Evolutionary conservation across 2,888 invertebrate species (phyloP), one percentile per base, ranked within the genome.

Genomic region (Clepsis dumicolana): DNA sequence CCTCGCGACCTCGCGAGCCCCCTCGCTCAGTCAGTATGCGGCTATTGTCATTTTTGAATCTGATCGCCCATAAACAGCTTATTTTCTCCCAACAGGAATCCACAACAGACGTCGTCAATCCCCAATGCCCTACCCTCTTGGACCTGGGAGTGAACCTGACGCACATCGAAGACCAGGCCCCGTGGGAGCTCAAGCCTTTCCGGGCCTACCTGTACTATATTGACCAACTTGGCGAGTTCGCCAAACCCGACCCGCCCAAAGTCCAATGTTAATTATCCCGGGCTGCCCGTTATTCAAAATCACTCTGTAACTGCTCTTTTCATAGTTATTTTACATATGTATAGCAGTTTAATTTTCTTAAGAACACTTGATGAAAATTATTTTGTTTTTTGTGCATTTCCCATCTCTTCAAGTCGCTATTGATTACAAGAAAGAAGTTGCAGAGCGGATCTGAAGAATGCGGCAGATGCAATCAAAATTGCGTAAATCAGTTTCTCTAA

Each of bases 101-200:
- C 73, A 94, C 96, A 4, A 95, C 96, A 0, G 99, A 99, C 83
- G 87, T 86, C 7, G 93, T 96, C 0, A 77, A 94, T 3, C 82
- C 84, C 7, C 94, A 94, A 41, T 80, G 97, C 25, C 98, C 97
- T 2, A 97, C 97, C 0, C 88, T 99, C 64, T 97, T 98, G 86
- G 99, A 99, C 93, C 95, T 99, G 72, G 98, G 98, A 16, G 95
- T 99, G 1, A 91, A 89, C 38, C 94, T 97, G 64, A 97, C 96
- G 0, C 82, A 91, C 1, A 95, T 98, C 94, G 98, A 98, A 87
- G 94, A 96, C 72, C 96, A 96, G 85, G 96, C 95, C n/a, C 96
- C 96, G 0, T 98, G 97, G 96, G 97, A 97, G 83, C 85, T 98
- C 74, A 95, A 94, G 79, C 96, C 96, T 1, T 96, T 87, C 88